Conservation (phyloP, 2,888 invertebrate genomes). For the Scaeva pyrastri region DNA sequence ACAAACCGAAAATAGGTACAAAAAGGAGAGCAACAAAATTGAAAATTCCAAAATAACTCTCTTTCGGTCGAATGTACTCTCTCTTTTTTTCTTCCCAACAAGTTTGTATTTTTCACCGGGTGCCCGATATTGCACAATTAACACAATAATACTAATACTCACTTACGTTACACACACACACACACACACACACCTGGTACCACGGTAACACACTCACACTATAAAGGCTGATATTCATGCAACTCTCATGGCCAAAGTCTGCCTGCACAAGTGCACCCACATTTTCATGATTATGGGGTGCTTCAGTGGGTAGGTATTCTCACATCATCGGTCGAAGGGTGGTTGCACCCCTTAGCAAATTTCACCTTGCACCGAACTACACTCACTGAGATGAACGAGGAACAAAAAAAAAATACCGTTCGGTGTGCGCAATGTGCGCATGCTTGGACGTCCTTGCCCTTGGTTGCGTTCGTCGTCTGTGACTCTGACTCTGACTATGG, state of each 20-base stretch:
- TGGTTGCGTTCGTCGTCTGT: slow-evolving; percentile 78
- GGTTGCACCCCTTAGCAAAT: slow-evolving; percentile 50
- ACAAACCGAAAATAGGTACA: slow-evolving; percentile 25
- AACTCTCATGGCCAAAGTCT: slow-evolving; percentile 52
- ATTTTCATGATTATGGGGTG: background rate
- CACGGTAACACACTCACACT: too few relatives aligned
- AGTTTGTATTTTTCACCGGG: slow-evolving; percentile 63
- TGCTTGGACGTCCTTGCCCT: slow-evolving; percentile 83
- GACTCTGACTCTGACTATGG: slow-evolving; percentile 52
- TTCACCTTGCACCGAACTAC: slow-evolving; percentile 60
- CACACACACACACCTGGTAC: background rate
- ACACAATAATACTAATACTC: slow-evolving; percentile 26
- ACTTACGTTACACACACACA: background rate
- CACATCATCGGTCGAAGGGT: slow-evolving; percentile 41
- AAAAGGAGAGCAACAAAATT: slow-evolving; percentile 47
- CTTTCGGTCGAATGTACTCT: slow-evolving; percentile 65
- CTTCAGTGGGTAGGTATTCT: slow-evolving; percentile 13
- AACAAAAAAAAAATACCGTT: slow-evolving; percentile 30
- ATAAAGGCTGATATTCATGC: background rate
- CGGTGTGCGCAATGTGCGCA: slow-evolving; percentile 78
- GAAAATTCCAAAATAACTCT: slow-evolving; percentile 69
- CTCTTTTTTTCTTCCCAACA: slow-evolving; percentile 62
- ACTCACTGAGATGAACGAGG: background rate
- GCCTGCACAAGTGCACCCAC: slow-evolving; percentile 59
- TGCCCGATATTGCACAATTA: slow-evolving; percentile 72